These are phyloP conservation scores for Rhineura floridana DNA, from an alignment of 2,113 vertebrate genomes.

Conservation along the genomic window DNA sequence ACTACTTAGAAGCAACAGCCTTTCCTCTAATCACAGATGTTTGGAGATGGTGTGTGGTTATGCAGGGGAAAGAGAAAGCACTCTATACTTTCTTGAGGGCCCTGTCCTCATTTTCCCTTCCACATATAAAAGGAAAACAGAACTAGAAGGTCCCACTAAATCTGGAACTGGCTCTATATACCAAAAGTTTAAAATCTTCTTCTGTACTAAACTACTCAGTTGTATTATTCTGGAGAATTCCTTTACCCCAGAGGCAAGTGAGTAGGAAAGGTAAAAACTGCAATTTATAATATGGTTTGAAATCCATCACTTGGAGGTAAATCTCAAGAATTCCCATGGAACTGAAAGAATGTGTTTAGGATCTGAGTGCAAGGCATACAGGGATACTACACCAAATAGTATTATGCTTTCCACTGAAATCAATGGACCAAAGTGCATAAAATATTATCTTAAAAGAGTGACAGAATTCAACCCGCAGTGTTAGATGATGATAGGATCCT, in stretches of 20 bases:
- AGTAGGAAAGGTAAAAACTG: background rate
- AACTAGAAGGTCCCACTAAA: background rate
- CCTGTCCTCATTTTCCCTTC: background rate
- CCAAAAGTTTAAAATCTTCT: background rate
- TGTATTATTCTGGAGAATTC: background rate
- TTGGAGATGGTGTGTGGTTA: background rate
- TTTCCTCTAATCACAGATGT: background rate
- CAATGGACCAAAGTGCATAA: background rate
- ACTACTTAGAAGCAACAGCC: background rate
- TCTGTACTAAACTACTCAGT: background rate
- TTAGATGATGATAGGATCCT: background rate
- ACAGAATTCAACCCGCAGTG: background rate
- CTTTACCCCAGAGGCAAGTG: background rate
- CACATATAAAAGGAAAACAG: background rate
- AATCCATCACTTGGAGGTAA: background rate
- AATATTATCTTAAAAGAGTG: background rate
- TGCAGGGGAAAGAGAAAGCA: background rate
- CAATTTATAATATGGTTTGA: background rate
- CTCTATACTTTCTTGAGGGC: background rate
- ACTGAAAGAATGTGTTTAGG: background rate
- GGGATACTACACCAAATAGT: background rate
- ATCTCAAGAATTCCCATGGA: background rate
- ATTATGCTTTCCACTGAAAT: background rate
- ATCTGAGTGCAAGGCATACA: background rate
- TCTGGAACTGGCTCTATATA: background rate